Percentiles rank a stretch among this genome's conserved stretches.
phyloP scores from a whole-genome alignment of 1,140 invertebrate genomes.

The Drosophila repletoides region DNA sequence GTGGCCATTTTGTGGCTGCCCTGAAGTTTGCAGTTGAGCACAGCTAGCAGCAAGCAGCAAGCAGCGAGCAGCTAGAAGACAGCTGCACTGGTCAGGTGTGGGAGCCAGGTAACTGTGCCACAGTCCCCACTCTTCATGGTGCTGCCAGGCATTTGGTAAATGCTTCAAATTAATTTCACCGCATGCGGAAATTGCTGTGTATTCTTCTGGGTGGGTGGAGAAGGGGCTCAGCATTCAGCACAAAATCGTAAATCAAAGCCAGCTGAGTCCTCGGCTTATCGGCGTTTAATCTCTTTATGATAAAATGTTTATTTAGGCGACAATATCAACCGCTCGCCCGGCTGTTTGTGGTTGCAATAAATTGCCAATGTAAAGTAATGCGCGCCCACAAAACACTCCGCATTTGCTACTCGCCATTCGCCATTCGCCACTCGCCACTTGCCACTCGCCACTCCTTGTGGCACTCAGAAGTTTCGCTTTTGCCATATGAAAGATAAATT shows the following conservation, averaged over 20 bases:
- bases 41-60: not conserved
- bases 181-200: constrained; percentile 63
- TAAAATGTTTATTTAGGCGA: constrained; percentile 78
- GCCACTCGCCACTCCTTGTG: constrained; percentile 11
- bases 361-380: constrained; percentile 62
- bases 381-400: constrained; percentile 45
- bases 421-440: not conserved
- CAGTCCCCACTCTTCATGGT: constrained; percentile 6
- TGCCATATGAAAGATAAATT: constrained; percentile 79
- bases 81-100: constrained; percentile 22
- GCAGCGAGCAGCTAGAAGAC: constrained; percentile 35
- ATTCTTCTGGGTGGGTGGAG: constrained; percentile 46
- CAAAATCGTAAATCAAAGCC: constrained; percentile 66
- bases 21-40: constrained; percentile 58
- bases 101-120: not conserved
- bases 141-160: constrained; percentile 41
- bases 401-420: not conserved
- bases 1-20: constrained; percentile 74
- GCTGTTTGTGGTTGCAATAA: constrained; percentile 64
- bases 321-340: constrained; percentile 51
- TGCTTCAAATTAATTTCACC: constrained; percentile 76
- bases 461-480: constrained; percentile 57
- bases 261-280: constrained; percentile 50
- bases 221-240: constrained; percentile 21
- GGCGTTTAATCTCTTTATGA: constrained; percentile 80